Conservation (phyloP, 2,113 vertebrate species). For the Camelus dromedarius region DNA sequence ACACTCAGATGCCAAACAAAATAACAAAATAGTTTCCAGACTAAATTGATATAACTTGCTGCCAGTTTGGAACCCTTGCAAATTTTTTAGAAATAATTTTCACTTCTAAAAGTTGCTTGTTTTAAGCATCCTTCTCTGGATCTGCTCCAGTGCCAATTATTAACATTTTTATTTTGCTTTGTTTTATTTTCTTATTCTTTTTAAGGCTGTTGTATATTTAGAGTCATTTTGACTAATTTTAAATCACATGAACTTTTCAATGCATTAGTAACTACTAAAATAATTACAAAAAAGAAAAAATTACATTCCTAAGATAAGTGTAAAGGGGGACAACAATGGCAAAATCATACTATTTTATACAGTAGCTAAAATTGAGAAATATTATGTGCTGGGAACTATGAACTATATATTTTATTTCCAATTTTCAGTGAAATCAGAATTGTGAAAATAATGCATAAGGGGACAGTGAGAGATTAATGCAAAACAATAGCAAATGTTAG, state of each 20-base stretch:
- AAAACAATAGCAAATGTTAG: neutral
- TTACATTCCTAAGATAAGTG: neutral
- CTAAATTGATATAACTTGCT: neutral
- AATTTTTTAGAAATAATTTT: neutral
- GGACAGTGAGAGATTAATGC: neutral
- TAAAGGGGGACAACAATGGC: neutral
- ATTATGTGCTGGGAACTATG: neutral
- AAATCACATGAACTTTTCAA: neutral
- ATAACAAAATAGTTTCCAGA: neutral
- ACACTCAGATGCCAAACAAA: neutral
- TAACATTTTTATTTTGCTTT: neutral
- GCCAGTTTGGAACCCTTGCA: neutral
- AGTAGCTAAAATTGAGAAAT: neutral
- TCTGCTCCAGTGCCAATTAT: neutral
- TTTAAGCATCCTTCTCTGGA: neutral
- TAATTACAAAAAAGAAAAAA: neutral
- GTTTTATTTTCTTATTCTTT: neutral
- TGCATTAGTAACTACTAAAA: neutral
- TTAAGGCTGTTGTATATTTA: neutral
- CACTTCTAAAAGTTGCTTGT: neutral
- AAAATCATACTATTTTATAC: slow-evolving; percentile 15
- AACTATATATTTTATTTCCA: neutral
- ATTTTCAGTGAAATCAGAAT: neutral
- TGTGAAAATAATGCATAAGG: neutral
- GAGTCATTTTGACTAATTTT: slow-evolving; percentile 16